A percentile compares a stretch with the other conserved stretches of the same genome.
Evolutionary conservation across 1,140 invertebrate species (phyloP).

Genomic region (Aphis gossypii): DNA sequence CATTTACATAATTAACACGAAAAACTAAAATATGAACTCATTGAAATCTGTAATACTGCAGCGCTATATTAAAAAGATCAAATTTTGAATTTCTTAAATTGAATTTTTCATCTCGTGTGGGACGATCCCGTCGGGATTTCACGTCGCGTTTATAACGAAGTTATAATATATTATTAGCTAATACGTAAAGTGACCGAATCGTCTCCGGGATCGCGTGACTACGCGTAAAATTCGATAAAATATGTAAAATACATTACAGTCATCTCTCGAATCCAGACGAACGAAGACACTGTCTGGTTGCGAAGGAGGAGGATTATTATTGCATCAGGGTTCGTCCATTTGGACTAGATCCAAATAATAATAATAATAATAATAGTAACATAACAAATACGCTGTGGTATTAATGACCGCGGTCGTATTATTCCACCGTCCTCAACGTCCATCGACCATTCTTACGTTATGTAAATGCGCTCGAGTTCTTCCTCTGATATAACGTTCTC

Average conservation of each 20-base stretch:
- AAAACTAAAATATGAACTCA: background rate
- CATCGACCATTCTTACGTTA: background rate
- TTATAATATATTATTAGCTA: background rate
- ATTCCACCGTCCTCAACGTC: background rate
- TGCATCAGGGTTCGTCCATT: background rate
- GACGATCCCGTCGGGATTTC: background rate
- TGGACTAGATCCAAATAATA: slow-evolving; percentile 50
- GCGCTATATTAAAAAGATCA: background rate
- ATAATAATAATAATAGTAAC: slow-evolving; percentile 39
- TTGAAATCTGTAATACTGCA: no score
- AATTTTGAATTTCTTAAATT: background rate
- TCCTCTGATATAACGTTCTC: background rate
- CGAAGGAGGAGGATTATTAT: background rate
- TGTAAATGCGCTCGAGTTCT: slow-evolving; percentile 9
- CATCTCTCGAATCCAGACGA: background rate
- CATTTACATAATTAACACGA: background rate
- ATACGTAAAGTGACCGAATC: background rate
- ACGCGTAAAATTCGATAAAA: background rate
- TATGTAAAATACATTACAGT: background rate
- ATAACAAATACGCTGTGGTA: background rate
- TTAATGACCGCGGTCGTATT: slow-evolving; percentile 10
- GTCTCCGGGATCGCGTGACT: slow-evolving; percentile 25
- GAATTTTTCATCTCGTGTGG: background rate
- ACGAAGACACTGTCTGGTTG: background rate
- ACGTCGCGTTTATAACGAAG: background rate